phyloP scores from a whole-genome alignment of 2,888 invertebrate species.

The Tipula unca region DNA sequence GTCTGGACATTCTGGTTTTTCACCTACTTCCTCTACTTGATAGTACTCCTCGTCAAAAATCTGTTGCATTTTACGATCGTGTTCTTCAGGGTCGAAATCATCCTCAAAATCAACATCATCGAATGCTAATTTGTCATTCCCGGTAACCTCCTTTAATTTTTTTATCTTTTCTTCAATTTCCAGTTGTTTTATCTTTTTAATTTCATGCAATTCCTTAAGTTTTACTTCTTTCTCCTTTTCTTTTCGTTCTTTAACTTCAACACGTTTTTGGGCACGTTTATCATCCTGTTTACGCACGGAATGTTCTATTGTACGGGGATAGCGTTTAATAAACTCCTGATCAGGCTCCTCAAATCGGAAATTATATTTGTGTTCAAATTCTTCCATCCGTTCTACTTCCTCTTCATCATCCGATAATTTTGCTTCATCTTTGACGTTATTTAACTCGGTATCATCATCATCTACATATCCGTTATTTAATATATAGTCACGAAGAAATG shows the following conservation, averaged over 20 bases:
- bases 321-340: constrained; percentile 82
- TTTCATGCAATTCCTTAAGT: constrained; percentile 75
- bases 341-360: constrained; percentile 96
- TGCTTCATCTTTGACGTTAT: constrained; percentile 58
- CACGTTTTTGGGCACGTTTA: constrained; percentile 67
- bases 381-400: constrained; percentile 70
- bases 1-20: constrained; percentile 80
- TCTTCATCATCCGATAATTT: constrained; percentile 70
- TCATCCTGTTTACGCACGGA: constrained; percentile 75
- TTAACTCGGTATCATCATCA: constrained; percentile 42
- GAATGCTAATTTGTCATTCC: constrained; percentile 52
- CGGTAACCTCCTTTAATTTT: constrained; percentile 79
- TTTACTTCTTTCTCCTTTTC: constrained; percentile 69
- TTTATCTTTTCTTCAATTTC: constrained; percentile 86
- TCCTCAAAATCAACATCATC: constrained; percentile 74
- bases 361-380: constrained; percentile 92
- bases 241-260: constrained; percentile 64
- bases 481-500: constrained; percentile 87
- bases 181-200: constrained; percentile 77
- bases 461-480: constrained; percentile 67
- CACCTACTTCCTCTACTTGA: constrained; percentile 53
- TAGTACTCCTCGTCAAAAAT: constrained; percentile 86
- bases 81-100: constrained; percentile 82
- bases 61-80: constrained; percentile 79
- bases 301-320: constrained; percentile 80